These are phyloP conservation scores for Teleogryllus oceanicus DNA, from an alignment of 2,888 invertebrate species.

Conservation along the genomic window DNA sequence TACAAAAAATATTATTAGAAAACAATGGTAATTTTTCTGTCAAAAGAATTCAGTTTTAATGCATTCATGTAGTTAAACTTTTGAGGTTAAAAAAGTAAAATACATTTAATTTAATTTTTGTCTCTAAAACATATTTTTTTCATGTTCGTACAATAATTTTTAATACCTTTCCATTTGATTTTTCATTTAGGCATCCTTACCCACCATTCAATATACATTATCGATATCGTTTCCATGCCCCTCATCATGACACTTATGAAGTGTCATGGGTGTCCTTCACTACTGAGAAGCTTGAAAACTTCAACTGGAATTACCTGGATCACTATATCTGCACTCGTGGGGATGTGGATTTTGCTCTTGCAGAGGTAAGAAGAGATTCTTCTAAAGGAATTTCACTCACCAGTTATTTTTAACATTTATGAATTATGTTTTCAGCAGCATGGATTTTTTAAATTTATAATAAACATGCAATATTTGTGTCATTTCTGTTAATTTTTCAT, in stretches of 20 bases:
- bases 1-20: no score
- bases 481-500: neutral
- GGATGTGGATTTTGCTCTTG: conserved; percentile 83
- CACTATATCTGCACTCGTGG: conserved; percentile 94
- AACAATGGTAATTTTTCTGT: no score
- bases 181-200: conserved; percentile 74
- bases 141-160: neutral
- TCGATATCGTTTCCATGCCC: conserved; percentile 87
- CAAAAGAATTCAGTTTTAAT: no score
- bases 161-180: conserved; percentile 40
- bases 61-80: no score
- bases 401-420: no score
- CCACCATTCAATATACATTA: conserved; percentile 90
- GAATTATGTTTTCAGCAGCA: no score
- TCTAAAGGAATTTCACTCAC: neutral
- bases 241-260: conserved; percentile 88
- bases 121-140: neutral
- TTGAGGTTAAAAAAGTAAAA: neutral
- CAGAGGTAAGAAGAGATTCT: conserved; percentile 62
- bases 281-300: conserved; percentile 91
- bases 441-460: neutral
- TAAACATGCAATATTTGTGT: neutral
- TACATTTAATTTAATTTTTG: neutral
- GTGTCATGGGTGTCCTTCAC: conserved; percentile 92
- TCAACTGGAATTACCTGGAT: conserved; percentile 97